phyloP scores from a whole-genome alignment of 2,113 vertebrate genomes.

The Mellivora capensis region DNA sequence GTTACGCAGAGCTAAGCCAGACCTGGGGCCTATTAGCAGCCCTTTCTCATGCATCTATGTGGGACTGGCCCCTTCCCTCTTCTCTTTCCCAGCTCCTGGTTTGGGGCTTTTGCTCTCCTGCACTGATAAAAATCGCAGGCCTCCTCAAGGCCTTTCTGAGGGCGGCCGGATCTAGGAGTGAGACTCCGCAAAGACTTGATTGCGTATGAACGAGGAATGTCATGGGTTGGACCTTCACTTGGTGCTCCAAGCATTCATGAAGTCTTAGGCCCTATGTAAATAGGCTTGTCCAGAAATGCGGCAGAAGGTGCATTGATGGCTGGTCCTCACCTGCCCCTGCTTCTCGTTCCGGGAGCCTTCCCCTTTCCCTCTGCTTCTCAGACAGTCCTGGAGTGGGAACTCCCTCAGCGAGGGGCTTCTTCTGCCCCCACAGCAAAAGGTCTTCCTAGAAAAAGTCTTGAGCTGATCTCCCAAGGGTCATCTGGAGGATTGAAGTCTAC shows the following conservation, averaged over 20 bases:
- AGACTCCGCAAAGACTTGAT: background rate
- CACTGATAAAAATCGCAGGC: background rate
- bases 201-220: background rate
- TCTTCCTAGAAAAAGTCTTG: background rate
- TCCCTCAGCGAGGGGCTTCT: background rate
- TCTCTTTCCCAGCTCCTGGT: background rate
- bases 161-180: background rate
- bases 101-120: background rate
- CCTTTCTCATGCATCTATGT: background rate
- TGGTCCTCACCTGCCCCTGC: no score
- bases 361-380: background rate
- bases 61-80: no score
- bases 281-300: background rate
- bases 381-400: background rate
- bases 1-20: background rate
- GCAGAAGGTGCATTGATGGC: rapidly evolving
- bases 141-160: background rate
- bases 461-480: background rate
- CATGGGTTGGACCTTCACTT: no score
- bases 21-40: background rate
- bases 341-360: rapidly evolving
- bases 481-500: background rate
- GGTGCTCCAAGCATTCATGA: background rate
- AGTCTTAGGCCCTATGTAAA: background rate
- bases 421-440: background rate